Evolutionary conservation across 2,797 vertebrate genomes (phyloP), one percentile per base, ranked within the genome.

Genomic region (Peromyscus eremicus): DNA sequence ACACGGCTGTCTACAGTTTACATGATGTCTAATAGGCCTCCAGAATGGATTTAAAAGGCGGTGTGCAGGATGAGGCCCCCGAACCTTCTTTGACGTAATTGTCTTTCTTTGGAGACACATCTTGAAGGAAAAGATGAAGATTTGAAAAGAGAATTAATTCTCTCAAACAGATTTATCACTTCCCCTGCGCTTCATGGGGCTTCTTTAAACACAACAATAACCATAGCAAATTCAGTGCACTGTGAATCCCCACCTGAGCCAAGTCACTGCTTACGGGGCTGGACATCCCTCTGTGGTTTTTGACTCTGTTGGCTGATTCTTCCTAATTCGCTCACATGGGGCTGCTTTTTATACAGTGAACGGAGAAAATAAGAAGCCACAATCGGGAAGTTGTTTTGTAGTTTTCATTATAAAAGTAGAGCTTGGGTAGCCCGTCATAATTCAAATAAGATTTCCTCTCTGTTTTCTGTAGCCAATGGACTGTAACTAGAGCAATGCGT

Each of bases 21-120:
- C 91, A 66, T 79, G 91, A 70, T 64, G 97, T 97, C 96, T 95
- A 95, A 87, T 92, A 95, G 95, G 91, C 95, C 71, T 85, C 95
- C 77, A 96, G 95, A 95, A 96, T 95, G 84, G 87, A 71, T 95
- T 97, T 94, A 93, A 94, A 96, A 96, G 76, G 71, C 85, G 37
- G 34, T 52, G 83, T 75, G 92, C 91, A 90, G 71, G 84, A 94
- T 64, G 83, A 90, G 95, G 83, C 91, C 71, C 62, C 93, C 3
- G 60, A 95, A 94, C 92, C 66, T 91, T 94, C 93, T 96, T 97
- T 97, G 97, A 98, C 62, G 92, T 80, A 96, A 96, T 94, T 97
- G 96, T 96, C 95, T 98, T 76, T 90, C 97, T 98, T 96, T 95
- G 86, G 95, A 93, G 83, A 93, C n/a, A 81, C 95, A 92, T 91